These are phyloP conservation scores for Pimpla rufipes DNA, from an alignment of 2,888 invertebrate genomes.

Conservation along the genomic window DNA sequence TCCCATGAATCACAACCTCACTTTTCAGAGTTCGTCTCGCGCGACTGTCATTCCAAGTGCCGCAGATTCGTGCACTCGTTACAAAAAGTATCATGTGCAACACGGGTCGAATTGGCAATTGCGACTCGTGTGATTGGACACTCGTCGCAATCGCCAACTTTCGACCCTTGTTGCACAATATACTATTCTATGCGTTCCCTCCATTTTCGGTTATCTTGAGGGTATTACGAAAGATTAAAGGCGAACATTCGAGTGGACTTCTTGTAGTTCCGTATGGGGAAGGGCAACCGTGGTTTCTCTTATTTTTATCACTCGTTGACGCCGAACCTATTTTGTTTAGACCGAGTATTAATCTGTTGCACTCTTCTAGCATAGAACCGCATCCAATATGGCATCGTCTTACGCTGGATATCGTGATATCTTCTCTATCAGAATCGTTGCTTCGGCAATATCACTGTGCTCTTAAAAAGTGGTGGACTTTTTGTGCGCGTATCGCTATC, in stretches of 20 bases:
- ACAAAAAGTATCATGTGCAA: too few relatives aligned
- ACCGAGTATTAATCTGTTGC: slow-evolving; percentile 66
- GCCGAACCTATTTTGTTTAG: slow-evolving; percentile 34
- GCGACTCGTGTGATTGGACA: too few relatives aligned
- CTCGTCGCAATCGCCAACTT: too few relatives aligned
- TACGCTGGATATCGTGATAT: slow-evolving; percentile 37
- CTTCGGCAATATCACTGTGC: slow-evolving; percentile 33
- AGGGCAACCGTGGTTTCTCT: too few relatives aligned
- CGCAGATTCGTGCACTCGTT: too few relatives aligned
- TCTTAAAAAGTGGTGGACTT: slow-evolving; percentile 44
- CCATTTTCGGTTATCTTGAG: slow-evolving; percentile 53
- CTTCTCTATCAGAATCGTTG: slow-evolving; percentile 24
- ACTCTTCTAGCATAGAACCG: slow-evolving; percentile 65
- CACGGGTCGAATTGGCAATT: too few relatives aligned
- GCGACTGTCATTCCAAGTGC: too few relatives aligned
- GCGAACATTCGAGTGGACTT: slow-evolving; percentile 28
- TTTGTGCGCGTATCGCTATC: neutral
- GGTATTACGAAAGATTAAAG: slow-evolving; percentile 47
- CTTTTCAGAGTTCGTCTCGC: too few relatives aligned
- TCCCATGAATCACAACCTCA: too few relatives aligned
- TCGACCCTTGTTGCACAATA: too few relatives aligned
- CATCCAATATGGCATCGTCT: slow-evolving; percentile 68
- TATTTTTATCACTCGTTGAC: slow-evolving; percentile 24
- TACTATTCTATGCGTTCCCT: slow-evolving; percentile 57
- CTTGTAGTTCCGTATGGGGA: slow-evolving; percentile 33